Evolutionary conservation across 2,888 invertebrate species (phyloP).

Genomic region (Melangyna quadrimaculata): DNA sequence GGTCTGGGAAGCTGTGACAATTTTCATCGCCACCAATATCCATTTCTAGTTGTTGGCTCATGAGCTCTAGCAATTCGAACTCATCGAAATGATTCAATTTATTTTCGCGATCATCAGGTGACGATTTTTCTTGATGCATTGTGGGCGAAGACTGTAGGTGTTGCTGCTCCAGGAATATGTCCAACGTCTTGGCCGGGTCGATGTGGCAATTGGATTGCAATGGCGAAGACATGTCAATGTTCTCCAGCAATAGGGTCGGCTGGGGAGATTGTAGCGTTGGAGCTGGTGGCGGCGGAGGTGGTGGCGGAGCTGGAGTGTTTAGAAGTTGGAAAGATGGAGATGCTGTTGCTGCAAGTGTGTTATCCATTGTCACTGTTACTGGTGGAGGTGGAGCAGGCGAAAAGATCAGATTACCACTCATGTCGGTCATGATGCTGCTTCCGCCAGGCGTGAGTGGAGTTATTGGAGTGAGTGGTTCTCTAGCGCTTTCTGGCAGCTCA

Average conservation of each 20-base stretch:
- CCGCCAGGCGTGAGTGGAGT: conserved; percentile 77
- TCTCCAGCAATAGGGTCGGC: conserved; percentile 75
- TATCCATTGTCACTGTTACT: conserved; percentile 74
- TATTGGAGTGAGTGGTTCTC: conserved; percentile 82
- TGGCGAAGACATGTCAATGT: conserved; percentile 79
- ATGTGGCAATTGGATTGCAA: conserved; percentile 77
- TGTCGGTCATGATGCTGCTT: conserved; percentile 75
- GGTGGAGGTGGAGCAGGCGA: conserved; percentile 72
- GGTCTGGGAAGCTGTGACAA: conserved; percentile 72
- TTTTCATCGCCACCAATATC: conserved; percentile 81
- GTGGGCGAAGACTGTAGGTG: conserved; percentile 76
- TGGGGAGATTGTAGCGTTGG: conserved; percentile 52
- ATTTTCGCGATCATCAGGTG: conserved; percentile 73
- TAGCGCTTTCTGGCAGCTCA: conserved; percentile 91
- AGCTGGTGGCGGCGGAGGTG: conserved; percentile 62
- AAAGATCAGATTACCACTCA: conserved; percentile 74
- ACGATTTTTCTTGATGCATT: conserved; percentile 39
- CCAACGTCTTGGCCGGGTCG: conserved; percentile 79
- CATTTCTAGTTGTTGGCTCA: conserved; percentile 83
- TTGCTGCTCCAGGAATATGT: conserved; percentile 78
- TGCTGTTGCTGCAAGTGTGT: conserved; percentile 60
- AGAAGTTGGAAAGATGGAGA: conserved; percentile 67
- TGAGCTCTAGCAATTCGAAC: conserved; percentile 79
- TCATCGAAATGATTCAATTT: conserved; percentile 80
- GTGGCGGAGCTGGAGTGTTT: conserved; percentile 72